Evolutionary conservation across 1,140 invertebrate species (phyloP), one percentile per base, ranked within the genome.

Genomic region (Micrasema minimum): DNA sequence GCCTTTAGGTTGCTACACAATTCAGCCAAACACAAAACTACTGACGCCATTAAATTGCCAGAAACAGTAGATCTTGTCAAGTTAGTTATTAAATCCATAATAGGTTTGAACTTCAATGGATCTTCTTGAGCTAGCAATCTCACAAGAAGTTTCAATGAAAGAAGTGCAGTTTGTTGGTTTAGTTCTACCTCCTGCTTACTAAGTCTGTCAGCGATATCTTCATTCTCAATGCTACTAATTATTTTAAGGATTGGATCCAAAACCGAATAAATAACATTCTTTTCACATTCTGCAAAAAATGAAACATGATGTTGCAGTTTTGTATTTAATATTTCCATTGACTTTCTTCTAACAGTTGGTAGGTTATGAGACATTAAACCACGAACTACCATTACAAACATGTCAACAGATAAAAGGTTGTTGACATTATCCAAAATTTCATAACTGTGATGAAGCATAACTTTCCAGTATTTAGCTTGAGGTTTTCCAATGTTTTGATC

Each of bases 21-120:
- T 83, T 96, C 94, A 0, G 92, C 92, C 3, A 96, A 83, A 78
- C 93, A 95, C 20, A 96, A 84, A 14, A 94, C 86, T 10, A 92
- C 85, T 48, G 90, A 92, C 0, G 90, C 92, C 76, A 92, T 80
- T 4, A 94, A 86, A 66, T 90, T 89, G 18, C 88, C 89, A 51
- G 90, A 78, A 6, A 91, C 85, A 51, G 86, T 86, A 61, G 88
- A 86, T 69, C 85, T 85, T 20, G 90, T 84, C 14, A 89, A 82
- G 43, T 88, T 82, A 0, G 90, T 90, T 0, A 91, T 82, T 11
- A 86, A 83, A 50, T 88, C 86, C 5, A 93, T 77, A 53, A 92
- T 85, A 5, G 85, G 80, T 71, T 88, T 87, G 71, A 94, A 93
- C 55, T 87, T 83, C 12, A 87, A 83, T 1, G 90, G 88, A 72